Evolutionary conservation across 2,888 invertebrate species (phyloP), one percentile per base, ranked within the genome.

Genomic region (Caenorhabditis sp.): DNA sequence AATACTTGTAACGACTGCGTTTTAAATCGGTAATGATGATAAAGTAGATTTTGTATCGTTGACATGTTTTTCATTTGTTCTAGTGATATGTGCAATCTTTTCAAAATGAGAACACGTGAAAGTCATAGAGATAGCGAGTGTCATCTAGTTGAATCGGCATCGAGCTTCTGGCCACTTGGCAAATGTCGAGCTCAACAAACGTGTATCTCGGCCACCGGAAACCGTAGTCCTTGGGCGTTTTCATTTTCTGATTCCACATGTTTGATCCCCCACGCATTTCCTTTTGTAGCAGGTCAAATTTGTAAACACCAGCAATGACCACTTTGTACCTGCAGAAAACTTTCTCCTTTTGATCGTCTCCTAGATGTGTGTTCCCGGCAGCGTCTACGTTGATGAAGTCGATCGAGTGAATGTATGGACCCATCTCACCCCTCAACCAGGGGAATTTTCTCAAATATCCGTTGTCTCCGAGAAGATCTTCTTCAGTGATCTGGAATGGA

Each of bases 21-120:
- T n/a, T n/a, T n/a, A n/a, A n/a, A n/a, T n/a, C n/a, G n/a, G n/a
- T n/a, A 40, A 15, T 40, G 32, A 40, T 18, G 18, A 47, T 47
- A 11, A 47, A 47, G n/a, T 47, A 2, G 47, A 47, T 6, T 4
- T n/a, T 47, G 47, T 47, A 47, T n/a, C 2, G 1, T 32, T 32
- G 32, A 32, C 32, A 40, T 40, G 6, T 40, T 40, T 40, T 11
- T 11, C 4, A 40, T 11, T 40, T 8, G 6, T 13, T 37, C 55
- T 55, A 55, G 6, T 47, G 55, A 26, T 56, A 35, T 35, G 55
- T 55, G 47, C 2, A 3, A 18, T 26, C 28, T 2, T 6, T 32
- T 60, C 56, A 80, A 22, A 71, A 77, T 13, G 76, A 81, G 22
- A 61, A 81, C 15, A 81, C 61, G 26, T 81, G 81, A 47, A 81